Percentiles rank a stretch among this genome's conserved stretches.
Evolutionary conservation across 2,797 vertebrate genomes (phyloP).

Genomic region (Rhinella marina): DNA sequence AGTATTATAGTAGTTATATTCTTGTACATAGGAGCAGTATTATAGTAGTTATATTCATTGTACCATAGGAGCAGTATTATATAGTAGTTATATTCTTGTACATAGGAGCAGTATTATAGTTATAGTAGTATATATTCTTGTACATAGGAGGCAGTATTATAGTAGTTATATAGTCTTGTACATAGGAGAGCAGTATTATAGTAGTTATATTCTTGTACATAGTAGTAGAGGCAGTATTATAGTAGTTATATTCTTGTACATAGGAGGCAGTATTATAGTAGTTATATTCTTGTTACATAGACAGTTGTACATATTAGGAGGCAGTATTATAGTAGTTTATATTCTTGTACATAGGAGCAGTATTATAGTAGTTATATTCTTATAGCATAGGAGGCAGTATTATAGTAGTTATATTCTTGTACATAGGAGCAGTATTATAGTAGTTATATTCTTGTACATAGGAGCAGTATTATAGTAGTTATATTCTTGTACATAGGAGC

Average conservation of each 20-base stretch:
- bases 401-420: slow-evolving; percentile 17
- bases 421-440: slow-evolving; percentile 9
- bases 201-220: slow-evolving; percentile 17
- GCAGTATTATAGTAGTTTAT: slow-evolving; percentile 1
- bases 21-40: slow-evolving; percentile 5
- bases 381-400: not conserved
- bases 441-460: slow-evolving; percentile 10
- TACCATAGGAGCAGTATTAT: not conserved
- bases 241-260: slow-evolving; percentile 11
- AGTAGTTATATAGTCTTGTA: not conserved
- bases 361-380: slow-evolving; percentile 7
- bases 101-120: not conserved
- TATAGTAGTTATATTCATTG: not conserved
- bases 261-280: slow-evolving; percentile 5
- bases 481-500: not conserved
- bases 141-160: no score
- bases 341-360: slow-evolving; percentile 3
- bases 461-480: slow-evolving; percentile 5
- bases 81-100: not conserved
- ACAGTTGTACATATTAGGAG: not conserved
- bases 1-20: slow-evolving; percentile 14
- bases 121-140: not conserved
- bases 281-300: slow-evolving; percentile 16
- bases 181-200: not conserved
- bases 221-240: not conserved